Percentiles rank a stretch among this genome's conserved stretches.
Conservation (phyloP, 2,888 invertebrate genomes). For the Glaucopsyche alexis region DNA sequence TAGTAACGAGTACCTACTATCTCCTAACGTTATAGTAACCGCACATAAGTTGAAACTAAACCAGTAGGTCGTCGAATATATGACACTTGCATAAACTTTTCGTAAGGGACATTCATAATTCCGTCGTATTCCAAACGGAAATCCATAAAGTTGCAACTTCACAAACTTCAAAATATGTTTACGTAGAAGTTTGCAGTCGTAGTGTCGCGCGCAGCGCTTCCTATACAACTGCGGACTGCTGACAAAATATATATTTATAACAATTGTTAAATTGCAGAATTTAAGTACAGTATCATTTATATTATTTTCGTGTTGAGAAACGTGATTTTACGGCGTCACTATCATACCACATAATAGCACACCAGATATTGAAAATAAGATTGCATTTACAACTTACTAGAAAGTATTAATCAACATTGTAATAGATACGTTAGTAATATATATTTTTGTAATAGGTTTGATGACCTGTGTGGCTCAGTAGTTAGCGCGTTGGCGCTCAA, state of each 20-base stretch:
- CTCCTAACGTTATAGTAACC: too few species aligned
- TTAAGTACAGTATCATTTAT: not conserved
- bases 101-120: conserved; percentile 4
- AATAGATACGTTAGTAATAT: too few species aligned
- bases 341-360: too few species aligned
- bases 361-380: too few species aligned
- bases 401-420: too few species aligned
- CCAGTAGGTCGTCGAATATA: not conserved
- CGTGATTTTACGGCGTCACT: not conserved
- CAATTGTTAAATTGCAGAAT: not conserved
- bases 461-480: too few species aligned
- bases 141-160: conserved; percentile 10
- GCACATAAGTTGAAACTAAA: not conserved
- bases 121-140: conserved; percentile 1
- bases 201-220: not conserved
- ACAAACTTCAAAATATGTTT: conserved; percentile 18
- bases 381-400: too few species aligned
- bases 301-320: not conserved
- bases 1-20: too few species aligned
- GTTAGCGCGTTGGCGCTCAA: too few species aligned
- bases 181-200: not conserved
- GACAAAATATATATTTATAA: conserved; percentile 1
- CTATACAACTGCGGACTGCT: not conserved
- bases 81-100: not conserved
- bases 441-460: too few species aligned